These are phyloP conservation scores for Hydrophis major DNA, from an alignment of 2,797 vertebrate species.

Conservation along the genomic window DNA sequence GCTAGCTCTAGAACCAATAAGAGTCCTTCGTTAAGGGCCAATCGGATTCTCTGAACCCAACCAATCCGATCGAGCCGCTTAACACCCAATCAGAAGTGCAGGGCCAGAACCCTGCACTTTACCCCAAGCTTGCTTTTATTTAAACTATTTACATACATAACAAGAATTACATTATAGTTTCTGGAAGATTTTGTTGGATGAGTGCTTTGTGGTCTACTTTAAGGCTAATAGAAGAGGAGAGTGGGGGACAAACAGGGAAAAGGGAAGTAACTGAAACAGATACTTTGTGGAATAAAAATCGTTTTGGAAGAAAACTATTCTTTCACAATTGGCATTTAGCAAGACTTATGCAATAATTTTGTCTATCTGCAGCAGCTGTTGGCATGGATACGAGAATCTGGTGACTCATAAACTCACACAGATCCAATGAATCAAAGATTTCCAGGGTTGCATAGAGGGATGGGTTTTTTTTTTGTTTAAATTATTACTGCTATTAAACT, in stretches of 20 bases:
- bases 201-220: not conserved
- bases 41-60: too few species aligned
- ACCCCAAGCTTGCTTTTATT: too few species aligned
- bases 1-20: too few species aligned
- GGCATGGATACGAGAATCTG: not conserved
- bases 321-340: not conserved
- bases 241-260: not conserved
- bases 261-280: not conserved
- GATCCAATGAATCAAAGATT: not conserved
- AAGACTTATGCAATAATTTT: not conserved
- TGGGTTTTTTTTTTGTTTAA: not conserved
- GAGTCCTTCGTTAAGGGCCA: too few species aligned
- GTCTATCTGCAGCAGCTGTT: not conserved
- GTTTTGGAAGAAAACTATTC: not conserved
- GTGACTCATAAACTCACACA: slow-evolving; percentile 1
- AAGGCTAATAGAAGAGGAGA: not conserved
- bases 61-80: too few species aligned
- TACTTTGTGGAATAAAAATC: not conserved
- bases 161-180: not conserved
- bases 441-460: not conserved
- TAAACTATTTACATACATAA: too few species aligned
- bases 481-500: not conserved
- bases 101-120: too few species aligned
- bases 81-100: too few species aligned
- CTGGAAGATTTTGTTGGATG: not conserved